Percentiles rank a stretch among this genome's conserved stretches.
phyloP scores from a whole-genome alignment of 1,140 invertebrate genomes.

The Lasioglossum albipes region DNA sequence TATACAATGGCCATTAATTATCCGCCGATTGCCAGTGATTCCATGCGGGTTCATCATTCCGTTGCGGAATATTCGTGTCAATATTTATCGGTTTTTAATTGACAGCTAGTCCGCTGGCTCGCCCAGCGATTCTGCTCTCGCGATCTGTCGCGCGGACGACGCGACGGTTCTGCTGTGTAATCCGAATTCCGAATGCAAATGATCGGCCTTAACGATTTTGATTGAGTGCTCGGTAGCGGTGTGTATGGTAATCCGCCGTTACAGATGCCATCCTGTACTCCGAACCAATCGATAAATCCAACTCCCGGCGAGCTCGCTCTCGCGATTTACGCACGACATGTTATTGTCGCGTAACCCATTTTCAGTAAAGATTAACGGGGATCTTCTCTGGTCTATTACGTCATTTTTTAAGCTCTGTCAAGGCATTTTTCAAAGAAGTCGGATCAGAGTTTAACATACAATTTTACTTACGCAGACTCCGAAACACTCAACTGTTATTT shows the following conservation, averaged over 20 bases:
- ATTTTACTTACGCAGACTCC: no score
- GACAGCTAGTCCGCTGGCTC: background rate
- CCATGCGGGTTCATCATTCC: background rate
- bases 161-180: background rate
- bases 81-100: slow-evolving; percentile 15
- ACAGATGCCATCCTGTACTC: background rate
- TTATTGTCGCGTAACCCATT: background rate
- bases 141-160: background rate
- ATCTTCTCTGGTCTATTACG: no score
- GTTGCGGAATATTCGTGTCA: background rate
- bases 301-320: background rate
- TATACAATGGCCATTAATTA: slow-evolving; percentile 16
- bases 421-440: background rate
- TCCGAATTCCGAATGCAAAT: background rate
- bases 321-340: background rate
- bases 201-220: background rate
- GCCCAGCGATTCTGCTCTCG: background rate
- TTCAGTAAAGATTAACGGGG: background rate
- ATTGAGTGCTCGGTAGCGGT: background rate
- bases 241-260: background rate
- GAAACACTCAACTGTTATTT: no score
- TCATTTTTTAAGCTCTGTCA: background rate
- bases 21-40: background rate
- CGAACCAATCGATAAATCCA: background rate
- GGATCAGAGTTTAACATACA: no score